Percentiles rank a stretch among this genome's conserved stretches.
phyloP scores from a whole-genome alignment of 92 coral and sea anemone species.

The Pocillopora meandrina region DNA sequence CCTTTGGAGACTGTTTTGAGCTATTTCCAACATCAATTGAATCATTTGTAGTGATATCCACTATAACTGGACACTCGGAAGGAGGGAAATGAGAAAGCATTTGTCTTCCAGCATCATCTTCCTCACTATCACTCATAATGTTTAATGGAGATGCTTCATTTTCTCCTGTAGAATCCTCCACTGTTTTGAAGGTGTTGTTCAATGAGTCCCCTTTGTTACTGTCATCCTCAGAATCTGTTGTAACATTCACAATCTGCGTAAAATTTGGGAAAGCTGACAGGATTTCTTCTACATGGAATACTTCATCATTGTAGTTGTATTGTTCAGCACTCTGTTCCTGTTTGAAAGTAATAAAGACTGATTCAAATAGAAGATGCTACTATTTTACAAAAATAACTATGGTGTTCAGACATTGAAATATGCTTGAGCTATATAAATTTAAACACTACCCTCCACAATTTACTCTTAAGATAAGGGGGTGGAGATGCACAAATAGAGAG shows the following conservation, averaged over 20 bases:
- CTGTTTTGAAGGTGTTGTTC: neutral
- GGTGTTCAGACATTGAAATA: too few species aligned
- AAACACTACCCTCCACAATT: too few species aligned
- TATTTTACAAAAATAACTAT: too few species aligned
- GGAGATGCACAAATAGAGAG: too few species aligned
- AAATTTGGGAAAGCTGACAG: conserved; percentile 30
- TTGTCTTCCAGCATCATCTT: conserved; percentile 12
- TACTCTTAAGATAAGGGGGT: too few species aligned
- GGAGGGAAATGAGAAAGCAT: conserved; percentile 35
- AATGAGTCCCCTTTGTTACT: conserved; percentile 36
- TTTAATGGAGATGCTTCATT: neutral
- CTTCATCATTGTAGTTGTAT: neutral
- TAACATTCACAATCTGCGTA: conserved; percentile 39
- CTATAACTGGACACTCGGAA: conserved; percentile 39
- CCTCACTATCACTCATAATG: conserved; percentile 7
- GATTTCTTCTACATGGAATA: conserved; percentile 18
- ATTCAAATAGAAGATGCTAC: neutral
- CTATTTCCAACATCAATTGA: neutral
- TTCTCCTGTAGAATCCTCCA: neutral
- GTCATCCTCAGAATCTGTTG: conserved; percentile 45
- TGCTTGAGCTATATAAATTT: too few species aligned
- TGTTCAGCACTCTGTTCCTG: conserved; percentile 2
- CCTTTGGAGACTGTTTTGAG: neutral
- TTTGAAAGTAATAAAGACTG: neutral
- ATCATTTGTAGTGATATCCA: conserved; percentile 16